A percentile compares a stretch with the other conserved stretches of the same genome.
These are phyloP conservation scores for Rhadina sibilatrix DNA, from an alignment of 2,113 vertebrate genomes.

Conservation along the genomic window DNA sequence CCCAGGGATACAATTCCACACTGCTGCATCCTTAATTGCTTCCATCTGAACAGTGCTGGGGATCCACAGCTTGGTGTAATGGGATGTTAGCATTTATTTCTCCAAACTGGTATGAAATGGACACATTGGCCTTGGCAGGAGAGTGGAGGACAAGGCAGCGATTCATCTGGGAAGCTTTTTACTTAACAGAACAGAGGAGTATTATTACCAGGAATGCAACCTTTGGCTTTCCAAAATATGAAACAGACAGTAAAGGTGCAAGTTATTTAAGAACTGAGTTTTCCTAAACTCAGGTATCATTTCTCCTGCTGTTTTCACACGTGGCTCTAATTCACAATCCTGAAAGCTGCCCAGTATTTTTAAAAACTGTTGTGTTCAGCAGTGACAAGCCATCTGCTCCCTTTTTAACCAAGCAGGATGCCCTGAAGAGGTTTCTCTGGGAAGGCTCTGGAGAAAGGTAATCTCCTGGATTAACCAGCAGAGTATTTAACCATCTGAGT, in stretches of 20 bases:
- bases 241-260: neutral
- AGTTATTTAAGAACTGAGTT: neutral
- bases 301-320: neutral
- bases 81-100: neutral
- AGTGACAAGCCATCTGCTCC: slow-evolving; percentile 44
- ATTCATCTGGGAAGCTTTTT: neutral
- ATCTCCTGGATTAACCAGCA: slow-evolving; percentile 57
- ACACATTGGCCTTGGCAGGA: neutral
- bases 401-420: neutral
- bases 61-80: neutral
- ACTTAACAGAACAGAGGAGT: neutral
- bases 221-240: neutral
- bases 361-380: neutral
- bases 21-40: neutral
- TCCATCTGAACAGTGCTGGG: neutral
- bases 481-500: slow-evolving; percentile 26
- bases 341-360: neutral
- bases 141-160: neutral
- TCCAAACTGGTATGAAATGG: neutral
- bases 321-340: neutral
- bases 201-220: neutral
- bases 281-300: neutral
- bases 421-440: slow-evolving; percentile 47
- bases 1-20: neutral
- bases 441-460: slow-evolving; percentile 57